Conservation (phyloP, 1,140 invertebrate species). For the Hermatobates lingyangjiaoensis region DNA sequence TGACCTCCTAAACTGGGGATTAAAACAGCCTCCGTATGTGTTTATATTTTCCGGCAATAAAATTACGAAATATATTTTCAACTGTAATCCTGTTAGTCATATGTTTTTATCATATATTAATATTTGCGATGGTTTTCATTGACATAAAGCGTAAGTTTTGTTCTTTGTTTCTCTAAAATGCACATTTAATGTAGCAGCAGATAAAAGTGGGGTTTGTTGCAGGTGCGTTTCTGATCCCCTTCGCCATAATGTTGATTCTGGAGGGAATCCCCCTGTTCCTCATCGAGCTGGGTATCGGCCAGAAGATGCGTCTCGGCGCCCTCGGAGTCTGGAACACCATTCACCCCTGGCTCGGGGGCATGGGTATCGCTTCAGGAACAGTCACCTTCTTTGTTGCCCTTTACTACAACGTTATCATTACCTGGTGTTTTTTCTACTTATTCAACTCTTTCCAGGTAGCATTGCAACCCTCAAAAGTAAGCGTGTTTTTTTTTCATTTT, state of each 20-base stretch:
- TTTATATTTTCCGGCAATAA: too few species aligned
- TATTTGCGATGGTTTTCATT: too few species aligned
- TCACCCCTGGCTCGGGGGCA: slow-evolving; percentile 77
- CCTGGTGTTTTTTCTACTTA: slow-evolving; percentile 93
- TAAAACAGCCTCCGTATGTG: too few species aligned
- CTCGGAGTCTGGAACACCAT: slow-evolving; percentile 87
- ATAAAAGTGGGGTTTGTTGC: slow-evolving; percentile 19
- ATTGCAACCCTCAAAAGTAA: too few species aligned
- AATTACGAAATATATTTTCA: too few species aligned
- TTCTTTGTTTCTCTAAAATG: too few species aligned
- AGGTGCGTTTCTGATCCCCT: slow-evolving; percentile 96
- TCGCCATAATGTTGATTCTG: slow-evolving; percentile 78
- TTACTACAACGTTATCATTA: slow-evolving; percentile 97
- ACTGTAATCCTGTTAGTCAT: too few species aligned
- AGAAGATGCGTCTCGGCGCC: slow-evolving; percentile 70
- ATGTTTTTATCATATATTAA: too few species aligned
- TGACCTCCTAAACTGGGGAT: too few species aligned
- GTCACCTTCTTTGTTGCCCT: slow-evolving; percentile 81
- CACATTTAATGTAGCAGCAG: too few species aligned
- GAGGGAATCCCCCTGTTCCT: slow-evolving; percentile 86
- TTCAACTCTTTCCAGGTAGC: slow-evolving; percentile 74
- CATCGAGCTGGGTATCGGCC: slow-evolving; percentile 84
- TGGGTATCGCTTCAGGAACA: slow-evolving; percentile 74
- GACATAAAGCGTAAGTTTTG: too few species aligned
- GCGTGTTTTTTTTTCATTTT: too few species aligned